Conservation (phyloP, 2,888 invertebrate genomes). For the Nomada fabriciana region DNA sequence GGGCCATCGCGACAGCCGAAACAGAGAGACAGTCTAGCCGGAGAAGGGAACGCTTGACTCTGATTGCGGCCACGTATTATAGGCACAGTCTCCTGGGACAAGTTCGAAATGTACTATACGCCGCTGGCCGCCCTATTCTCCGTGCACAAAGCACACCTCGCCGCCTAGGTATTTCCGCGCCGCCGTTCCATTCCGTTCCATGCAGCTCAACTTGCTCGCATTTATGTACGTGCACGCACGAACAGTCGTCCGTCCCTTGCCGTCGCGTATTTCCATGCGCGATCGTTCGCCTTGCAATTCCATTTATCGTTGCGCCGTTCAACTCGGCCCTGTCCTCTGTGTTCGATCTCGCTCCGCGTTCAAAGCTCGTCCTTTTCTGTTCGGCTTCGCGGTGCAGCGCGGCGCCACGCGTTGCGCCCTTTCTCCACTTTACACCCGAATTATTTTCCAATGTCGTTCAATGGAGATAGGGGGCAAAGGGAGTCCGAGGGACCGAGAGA, state of each 20-base stretch:
- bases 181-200: not conserved
- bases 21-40: not conserved
- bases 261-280: not conserved
- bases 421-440: too few relatives aligned
- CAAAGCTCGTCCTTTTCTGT: not conserved
- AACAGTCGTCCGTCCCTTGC: not conserved
- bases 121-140: constrained; percentile 35
- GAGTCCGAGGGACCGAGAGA: too few relatives aligned
- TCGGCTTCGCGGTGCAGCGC: not conserved
- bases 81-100: constrained; percentile 30
- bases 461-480: too few relatives aligned
- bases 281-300: constrained; percentile 16
- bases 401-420: too few relatives aligned
- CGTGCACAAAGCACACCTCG: constrained; percentile 36
- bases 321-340: not conserved
- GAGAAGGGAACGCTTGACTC: constrained; percentile 60
- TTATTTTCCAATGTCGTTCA: too few relatives aligned
- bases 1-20: not conserved
- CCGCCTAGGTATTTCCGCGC: not conserved
- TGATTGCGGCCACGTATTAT: constrained; percentile 68
- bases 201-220: constrained; percentile 16
- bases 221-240: constrained; percentile 11
- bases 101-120: constrained; percentile 55
- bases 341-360: not conserved
- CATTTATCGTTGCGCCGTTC: not conserved